phyloP scores from a whole-genome alignment of 2,888 invertebrate genomes.

The Doris montereyensis region DNA sequence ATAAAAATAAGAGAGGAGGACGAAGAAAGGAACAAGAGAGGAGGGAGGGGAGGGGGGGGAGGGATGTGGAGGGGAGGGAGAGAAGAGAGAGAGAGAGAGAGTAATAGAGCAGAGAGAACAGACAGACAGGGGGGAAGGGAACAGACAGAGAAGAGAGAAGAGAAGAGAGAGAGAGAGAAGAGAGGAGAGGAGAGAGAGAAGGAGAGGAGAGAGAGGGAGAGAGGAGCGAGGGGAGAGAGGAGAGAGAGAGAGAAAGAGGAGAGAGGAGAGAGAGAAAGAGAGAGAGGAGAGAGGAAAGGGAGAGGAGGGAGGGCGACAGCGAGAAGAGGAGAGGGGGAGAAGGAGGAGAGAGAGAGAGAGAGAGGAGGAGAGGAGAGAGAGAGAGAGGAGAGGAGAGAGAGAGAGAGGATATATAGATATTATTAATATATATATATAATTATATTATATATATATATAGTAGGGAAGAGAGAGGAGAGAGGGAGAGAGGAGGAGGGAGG shows the following conservation, averaged over 20 bases:
- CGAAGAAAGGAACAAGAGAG: not conserved
- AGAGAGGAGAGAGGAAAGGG: not conserved
- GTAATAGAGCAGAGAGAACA: not conserved
- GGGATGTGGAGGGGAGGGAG: no score
- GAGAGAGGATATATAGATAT: conserved; percentile 4
- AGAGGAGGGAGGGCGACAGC: not conserved
- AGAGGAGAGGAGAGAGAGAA: not conserved
- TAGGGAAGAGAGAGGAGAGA: not conserved
- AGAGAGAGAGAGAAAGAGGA: no score
- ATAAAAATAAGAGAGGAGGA: not conserved
- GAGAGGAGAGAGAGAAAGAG: not conserved
- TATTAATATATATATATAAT: no score
- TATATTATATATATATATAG: no score
- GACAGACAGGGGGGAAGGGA: not conserved
- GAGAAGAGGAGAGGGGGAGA: not conserved
- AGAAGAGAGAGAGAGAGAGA: conserved; percentile 7
- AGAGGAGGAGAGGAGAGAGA: not conserved
- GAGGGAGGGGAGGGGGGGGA: not conserved
- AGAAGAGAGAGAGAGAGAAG: not conserved
- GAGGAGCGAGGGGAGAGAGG: no score
- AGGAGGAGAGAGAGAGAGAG: not conserved
- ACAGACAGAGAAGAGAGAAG: not conserved
- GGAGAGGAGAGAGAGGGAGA: not conserved
- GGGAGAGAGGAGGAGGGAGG: no score
- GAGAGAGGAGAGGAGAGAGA: not conserved